These are phyloP conservation scores for Pomacea maculata DNA, from an alignment of 1,140 invertebrate genomes.

Conservation along the genomic window DNA sequence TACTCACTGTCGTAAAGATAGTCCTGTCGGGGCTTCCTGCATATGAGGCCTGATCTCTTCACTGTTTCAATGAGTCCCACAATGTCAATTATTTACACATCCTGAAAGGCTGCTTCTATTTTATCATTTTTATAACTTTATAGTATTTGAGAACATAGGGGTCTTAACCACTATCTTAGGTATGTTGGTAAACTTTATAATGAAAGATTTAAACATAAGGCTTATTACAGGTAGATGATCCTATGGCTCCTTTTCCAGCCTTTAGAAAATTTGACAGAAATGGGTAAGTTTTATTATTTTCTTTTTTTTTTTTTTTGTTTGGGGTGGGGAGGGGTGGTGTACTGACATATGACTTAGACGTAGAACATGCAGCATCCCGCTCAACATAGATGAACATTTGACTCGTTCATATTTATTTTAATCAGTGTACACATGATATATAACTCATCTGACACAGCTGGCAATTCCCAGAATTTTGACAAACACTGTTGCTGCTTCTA, in stretches of 20 bases:
- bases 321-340: not conserved
- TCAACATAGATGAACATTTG: not conserved
- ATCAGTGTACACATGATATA: not conserved
- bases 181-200: not conserved
- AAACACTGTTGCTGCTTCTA: not conserved
- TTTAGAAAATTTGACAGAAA: constrained; percentile 61
- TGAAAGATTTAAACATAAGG: not conserved
- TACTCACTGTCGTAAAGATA: no score
- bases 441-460: not conserved
- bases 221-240: constrained; percentile 54
- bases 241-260: constrained; percentile 44
- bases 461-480: not conserved
- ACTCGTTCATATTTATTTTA: not conserved
- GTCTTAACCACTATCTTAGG: not conserved
- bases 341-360: not conserved
- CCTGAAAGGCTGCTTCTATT: no score
- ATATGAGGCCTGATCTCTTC: no score
- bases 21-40: no score
- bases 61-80: no score
- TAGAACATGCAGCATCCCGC: not conserved
- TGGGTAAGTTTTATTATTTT: constrained; percentile 43
- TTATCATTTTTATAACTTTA: no score
- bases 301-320: not conserved
- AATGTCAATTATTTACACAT: no score
- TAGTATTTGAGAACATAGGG: not conserved